Percentiles rank a stretch among this genome's conserved stretches.
Conservation (phyloP, 2,888 invertebrate genomes). For the Elmis aenea region DNA sequence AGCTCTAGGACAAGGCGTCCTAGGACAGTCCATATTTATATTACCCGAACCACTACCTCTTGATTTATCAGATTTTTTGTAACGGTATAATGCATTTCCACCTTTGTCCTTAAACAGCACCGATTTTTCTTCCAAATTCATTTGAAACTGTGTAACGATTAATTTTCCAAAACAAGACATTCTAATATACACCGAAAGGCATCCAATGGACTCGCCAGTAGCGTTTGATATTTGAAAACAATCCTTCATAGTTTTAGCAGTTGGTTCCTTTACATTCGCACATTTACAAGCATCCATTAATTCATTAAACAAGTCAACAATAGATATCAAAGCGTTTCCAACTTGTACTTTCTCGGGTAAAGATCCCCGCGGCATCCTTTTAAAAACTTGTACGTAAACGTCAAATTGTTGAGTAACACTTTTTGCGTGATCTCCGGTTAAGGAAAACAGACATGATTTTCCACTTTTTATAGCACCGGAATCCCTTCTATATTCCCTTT, state of each 20-base stretch:
- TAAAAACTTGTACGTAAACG: conserved; percentile 54
- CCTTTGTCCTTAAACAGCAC: conserved; percentile 47
- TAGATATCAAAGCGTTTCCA: conserved; percentile 55
- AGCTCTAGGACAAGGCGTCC: no score
- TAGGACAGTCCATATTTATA: conserved; percentile 43
- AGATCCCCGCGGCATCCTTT: conserved; percentile 57
- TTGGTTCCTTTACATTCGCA: conserved; percentile 48
- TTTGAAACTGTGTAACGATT: conserved; percentile 63
- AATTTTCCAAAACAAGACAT: conserved; percentile 62
- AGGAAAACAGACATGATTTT: conserved; percentile 64
- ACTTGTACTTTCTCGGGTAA: conserved; percentile 59
- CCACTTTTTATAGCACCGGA: conserved; percentile 53
- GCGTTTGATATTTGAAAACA: conserved; percentile 52
- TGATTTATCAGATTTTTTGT: conserved; percentile 36
- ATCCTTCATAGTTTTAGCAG: conserved; percentile 58
- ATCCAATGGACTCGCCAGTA: conserved; percentile 52
- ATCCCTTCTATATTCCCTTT: conserved; percentile 37
- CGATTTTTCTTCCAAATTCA: conserved; percentile 46
- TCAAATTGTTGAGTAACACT: conserved; percentile 54
- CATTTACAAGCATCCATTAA: conserved; percentile 47
- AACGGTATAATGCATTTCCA: conserved; percentile 44
- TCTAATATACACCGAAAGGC: conserved; percentile 57
- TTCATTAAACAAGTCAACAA: conserved; percentile 56
- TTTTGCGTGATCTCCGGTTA: conserved; percentile 52
- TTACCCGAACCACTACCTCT: conserved; percentile 9